A percentile compares a stretch with the other conserved stretches of the same genome.
These are phyloP conservation scores for Rhorus exstirpatorius DNA, from an alignment of 2,888 invertebrate species.

Conservation along the genomic window DNA sequence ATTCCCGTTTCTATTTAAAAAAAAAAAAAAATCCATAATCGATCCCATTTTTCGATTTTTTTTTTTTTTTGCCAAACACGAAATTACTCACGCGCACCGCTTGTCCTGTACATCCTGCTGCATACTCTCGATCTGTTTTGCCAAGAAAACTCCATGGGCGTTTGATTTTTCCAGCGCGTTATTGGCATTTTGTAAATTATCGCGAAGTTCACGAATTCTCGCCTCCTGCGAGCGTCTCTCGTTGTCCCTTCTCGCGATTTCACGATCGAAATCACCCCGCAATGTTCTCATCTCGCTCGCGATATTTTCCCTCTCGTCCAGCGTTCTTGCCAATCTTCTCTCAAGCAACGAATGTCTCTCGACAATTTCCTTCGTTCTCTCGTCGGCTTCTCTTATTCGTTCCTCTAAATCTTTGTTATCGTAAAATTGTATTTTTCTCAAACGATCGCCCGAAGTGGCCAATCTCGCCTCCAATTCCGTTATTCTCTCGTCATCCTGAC, in stretches of 20 bases:
- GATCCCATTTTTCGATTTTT: not conserved
- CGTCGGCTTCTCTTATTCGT: slow-evolving; percentile 77
- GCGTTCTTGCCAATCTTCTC: slow-evolving; percentile 76
- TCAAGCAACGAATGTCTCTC: slow-evolving; percentile 80
- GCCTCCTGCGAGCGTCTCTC: slow-evolving; percentile 87
- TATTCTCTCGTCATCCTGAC: slow-evolving; percentile 76
- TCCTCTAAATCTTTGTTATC: slow-evolving; percentile 75
- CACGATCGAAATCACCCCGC: slow-evolving; percentile 87
- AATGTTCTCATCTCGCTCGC: slow-evolving; percentile 88
- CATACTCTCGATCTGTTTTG: slow-evolving; percentile 78
- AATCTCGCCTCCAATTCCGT: slow-evolving; percentile 77
- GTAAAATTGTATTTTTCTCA: slow-evolving; percentile 75
- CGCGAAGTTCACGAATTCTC: slow-evolving; percentile 85
- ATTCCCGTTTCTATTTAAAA: slow-evolving; percentile 55
- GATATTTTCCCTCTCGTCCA: slow-evolving; percentile 87
- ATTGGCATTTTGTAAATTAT: slow-evolving; percentile 83
- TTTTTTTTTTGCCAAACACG: not conserved
- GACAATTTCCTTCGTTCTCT: slow-evolving; percentile 78
- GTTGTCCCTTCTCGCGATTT: slow-evolving; percentile 88
- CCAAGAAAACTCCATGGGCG: slow-evolving; percentile 77
- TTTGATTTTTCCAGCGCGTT: slow-evolving; percentile 79
- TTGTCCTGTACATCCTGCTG: slow-evolving; percentile 79
- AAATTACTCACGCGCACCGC: slow-evolving; percentile 61
- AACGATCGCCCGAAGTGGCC: slow-evolving; percentile 73
- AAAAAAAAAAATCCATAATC: not conserved